Percentiles rank a stretch among this genome's conserved stretches.
These are phyloP conservation scores for Zaprionus capensis DNA, from an alignment of 1,140 invertebrate genomes.

Conservation along the genomic window DNA sequence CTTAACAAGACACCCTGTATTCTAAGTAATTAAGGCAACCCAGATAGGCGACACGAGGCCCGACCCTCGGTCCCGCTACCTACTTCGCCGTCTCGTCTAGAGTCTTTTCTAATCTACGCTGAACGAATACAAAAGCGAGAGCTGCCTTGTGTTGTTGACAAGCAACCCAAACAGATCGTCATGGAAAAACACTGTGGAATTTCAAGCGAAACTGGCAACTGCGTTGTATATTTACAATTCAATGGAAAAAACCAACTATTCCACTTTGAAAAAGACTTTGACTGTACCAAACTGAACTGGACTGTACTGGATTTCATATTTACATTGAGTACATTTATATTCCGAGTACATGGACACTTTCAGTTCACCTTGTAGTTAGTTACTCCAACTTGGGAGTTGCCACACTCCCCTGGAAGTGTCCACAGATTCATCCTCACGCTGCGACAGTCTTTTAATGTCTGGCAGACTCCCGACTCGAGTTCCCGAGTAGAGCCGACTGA, in stretches of 20 bases:
- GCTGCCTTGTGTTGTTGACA: constrained; percentile 28
- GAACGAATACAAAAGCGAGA: constrained; percentile 24
- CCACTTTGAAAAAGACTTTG: neutral
- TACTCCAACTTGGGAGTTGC: neutral
- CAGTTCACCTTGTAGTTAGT: neutral
- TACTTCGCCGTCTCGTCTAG: neutral
- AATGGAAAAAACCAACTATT: constrained; percentile 17
- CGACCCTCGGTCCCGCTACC: neutral
- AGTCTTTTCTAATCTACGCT: constrained; percentile 18
- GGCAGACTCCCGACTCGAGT: neutral
- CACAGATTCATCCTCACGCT: neutral
- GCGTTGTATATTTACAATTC: constrained; percentile 14
- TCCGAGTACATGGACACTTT: neutral
- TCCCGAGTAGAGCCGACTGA: neutral
- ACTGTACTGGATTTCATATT: neutral
- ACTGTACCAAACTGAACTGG: constrained; percentile 5
- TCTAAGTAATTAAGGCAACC: constrained; percentile 1
- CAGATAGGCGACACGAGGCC: constrained; percentile 6
- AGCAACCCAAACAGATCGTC: constrained; percentile 23
- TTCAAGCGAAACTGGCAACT: constrained; percentile 9
- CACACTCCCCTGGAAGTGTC: neutral
- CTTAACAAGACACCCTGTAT: constrained; percentile 21
- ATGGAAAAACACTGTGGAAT: constrained; percentile 44
- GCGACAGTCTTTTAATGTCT: constrained; percentile 9
- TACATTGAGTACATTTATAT: neutral